Evolutionary conservation across 2,797 vertebrate genomes (phyloP).

Genomic region (Aulostomus chinensis): DNA sequence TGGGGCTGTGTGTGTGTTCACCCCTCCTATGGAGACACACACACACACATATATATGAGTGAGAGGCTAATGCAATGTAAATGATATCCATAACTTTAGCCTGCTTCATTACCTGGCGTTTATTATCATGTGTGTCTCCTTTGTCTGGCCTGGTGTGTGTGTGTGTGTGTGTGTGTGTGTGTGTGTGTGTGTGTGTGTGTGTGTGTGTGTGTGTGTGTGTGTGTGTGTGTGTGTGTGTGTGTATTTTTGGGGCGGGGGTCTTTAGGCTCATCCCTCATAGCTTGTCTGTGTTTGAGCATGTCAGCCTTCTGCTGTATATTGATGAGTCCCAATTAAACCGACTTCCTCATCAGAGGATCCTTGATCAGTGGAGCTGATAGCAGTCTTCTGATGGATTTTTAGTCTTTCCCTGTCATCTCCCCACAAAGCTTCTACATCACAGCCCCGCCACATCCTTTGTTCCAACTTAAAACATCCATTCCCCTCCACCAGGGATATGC

Average conservation of each 20-base stretch:
- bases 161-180: neutral
- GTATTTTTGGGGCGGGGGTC: too few species aligned
- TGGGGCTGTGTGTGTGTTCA: slow-evolving; percentile 52
- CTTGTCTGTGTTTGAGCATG: slow-evolving; percentile 37
- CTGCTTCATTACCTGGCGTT: slow-evolving; percentile 39
- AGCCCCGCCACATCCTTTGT: slow-evolving; percentile 49
- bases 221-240: slow-evolving; percentile 1
- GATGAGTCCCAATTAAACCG: slow-evolving; percentile 63
- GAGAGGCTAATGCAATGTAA: slow-evolving; percentile 63
- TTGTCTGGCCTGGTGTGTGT: slow-evolving; percentile 31
- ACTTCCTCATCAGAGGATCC: slow-evolving; percentile 54
- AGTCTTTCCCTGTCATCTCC: slow-evolving; percentile 40
- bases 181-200: slow-evolving; percentile 1
- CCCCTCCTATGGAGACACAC: slow-evolving; percentile 24
- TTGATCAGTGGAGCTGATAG: slow-evolving; percentile 66
- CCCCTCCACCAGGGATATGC: slow-evolving; percentile 32
- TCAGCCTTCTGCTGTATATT: slow-evolving; percentile 47
- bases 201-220: slow-evolving; percentile 9
- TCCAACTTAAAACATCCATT: slow-evolving; percentile 37
- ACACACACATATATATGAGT: slow-evolving; percentile 46
- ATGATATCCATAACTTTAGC: slow-evolving; percentile 61
- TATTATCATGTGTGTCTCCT: slow-evolving; percentile 33
- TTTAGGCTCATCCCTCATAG: slow-evolving; percentile 53
- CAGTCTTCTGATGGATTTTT: slow-evolving; percentile 49
- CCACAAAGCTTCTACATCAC: slow-evolving; percentile 45